Evolutionary conservation across 2,888 invertebrate genomes (phyloP), one percentile per base, ranked within the genome.

Genomic region (Syrista parreyssii): DNA sequence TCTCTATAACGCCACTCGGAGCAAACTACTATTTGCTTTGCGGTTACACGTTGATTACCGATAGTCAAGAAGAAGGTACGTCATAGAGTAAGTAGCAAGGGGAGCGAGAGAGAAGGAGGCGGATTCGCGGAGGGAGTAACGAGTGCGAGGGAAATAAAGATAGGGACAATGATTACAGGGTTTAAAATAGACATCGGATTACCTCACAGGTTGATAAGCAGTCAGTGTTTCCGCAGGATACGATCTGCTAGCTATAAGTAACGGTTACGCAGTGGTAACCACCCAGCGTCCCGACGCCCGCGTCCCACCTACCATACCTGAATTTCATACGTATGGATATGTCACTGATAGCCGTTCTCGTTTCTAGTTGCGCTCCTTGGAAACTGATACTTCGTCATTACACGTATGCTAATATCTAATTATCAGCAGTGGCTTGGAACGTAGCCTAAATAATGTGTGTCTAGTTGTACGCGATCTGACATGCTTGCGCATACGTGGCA

Each of bases 181-280:
- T 82, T 71, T 81, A 83, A 85, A 84, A 84, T 79, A 81, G 80
- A 82, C 82, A 82, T 84, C 78, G 83, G 78, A 80, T 78, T 83
- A 82, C 79, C 81, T 85, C 80, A 81, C 84, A 84, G 83, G 80
- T 86, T 85, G 86, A 88, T 87, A 86, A 78, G 76, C 85, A 82
- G 82, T 81, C 81, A 83, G 81, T 84, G 82, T 88, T 88, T 88
- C 88, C 87, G 86, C 86, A 87, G 88, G 88, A 88, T 88, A 86
- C 85, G 86, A 85, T 85, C 83, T 82, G 85, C 82, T 75, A 78
- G 78, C 81, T 77, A 82, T 80, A 83, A 84, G 83, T 83, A 83
- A 88, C 88, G 85, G 87, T 87, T 87, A 88, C 79, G 78, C 79
- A 80, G 78, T 79, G 83, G 68, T 23, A 55, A 9, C 23, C 55